phyloP scores from a whole-genome alignment of 2,113 vertebrate species.

The Glareola pratincola region DNA sequence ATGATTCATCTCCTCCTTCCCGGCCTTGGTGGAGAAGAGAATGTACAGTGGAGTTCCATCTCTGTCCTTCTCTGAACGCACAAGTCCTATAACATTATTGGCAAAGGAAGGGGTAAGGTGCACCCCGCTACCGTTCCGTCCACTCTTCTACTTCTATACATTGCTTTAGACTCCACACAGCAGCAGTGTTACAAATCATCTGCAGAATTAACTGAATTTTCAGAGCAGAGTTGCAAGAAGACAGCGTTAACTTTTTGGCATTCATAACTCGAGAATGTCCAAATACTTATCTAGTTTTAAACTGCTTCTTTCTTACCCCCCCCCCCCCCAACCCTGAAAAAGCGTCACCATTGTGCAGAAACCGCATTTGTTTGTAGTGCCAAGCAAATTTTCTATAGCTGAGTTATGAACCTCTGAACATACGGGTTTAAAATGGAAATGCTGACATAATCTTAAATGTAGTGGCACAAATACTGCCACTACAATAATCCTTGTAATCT shows the following conservation, averaged over 20 bases:
- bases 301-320: neutral
- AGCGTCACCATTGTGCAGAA: neutral
- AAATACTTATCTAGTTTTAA: constrained; percentile 19
- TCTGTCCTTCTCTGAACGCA: fast-evolving
- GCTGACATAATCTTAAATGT: constrained; percentile 51
- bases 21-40: neutral
- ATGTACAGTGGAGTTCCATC: neutral
- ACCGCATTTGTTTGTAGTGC: neutral
- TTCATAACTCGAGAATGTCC: neutral
- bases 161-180: neutral
- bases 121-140: neutral
- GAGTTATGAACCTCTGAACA: constrained; percentile 53
- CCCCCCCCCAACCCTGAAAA: neutral
- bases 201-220: neutral
- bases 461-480: constrained; percentile 49
- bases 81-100: neutral
- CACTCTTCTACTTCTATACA: neutral
- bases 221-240: neutral
- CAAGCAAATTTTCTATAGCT: constrained; percentile 36
- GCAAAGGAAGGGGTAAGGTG: neutral
- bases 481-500: constrained; percentile 49
- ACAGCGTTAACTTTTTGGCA: neutral
- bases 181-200: neutral
- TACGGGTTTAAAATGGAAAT: constrained; percentile 56
- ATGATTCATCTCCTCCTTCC: neutral